phyloP scores from a whole-genome alignment of 64 coral and sea anemone species.

The Montipora foliosa region DNA sequence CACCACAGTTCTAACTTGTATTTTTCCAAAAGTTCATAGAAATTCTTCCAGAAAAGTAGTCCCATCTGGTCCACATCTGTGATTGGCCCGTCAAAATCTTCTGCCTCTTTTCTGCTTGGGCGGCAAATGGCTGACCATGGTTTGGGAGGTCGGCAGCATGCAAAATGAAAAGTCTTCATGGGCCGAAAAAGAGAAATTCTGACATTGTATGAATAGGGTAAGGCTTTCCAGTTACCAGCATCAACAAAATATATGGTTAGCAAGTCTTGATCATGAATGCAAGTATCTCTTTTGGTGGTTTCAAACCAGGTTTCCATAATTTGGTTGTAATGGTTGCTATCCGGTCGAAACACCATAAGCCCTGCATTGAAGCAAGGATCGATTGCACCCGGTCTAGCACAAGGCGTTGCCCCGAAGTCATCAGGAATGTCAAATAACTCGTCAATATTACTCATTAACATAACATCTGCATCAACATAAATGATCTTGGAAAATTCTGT shows the following conservation, averaged over 20 bases:
- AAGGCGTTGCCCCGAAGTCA: conserved; percentile 78
- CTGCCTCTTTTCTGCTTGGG: conserved; percentile 80
- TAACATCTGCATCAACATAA: conserved; percentile 59
- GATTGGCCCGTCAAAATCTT: conserved; percentile 58
- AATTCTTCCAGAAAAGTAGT: conserved; percentile 82
- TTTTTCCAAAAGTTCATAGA: conserved; percentile 71
- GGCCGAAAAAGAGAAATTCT: conserved; percentile 71
- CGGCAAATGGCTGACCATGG: conserved; percentile 74
- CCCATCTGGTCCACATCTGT: conserved; percentile 44
- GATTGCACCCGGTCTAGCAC: conserved; percentile 70
- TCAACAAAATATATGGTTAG: conserved; percentile 65
- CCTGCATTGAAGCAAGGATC: conserved; percentile 95
- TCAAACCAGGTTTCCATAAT: conserved; percentile 73
- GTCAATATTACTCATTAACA: conserved; percentile 85
- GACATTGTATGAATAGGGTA: conserved; percentile 90
- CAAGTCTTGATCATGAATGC: conserved; percentile 77
- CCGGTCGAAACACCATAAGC: conserved; percentile 81
- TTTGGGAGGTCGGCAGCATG: conserved; percentile 82
- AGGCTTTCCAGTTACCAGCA: conserved; percentile 37
- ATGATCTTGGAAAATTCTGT: conserved; percentile 87
- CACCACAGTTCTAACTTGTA: conserved; percentile 84
- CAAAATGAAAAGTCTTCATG: conserved; percentile 94
- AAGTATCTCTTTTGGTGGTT: conserved; percentile 55
- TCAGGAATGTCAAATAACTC: conserved; percentile 70
- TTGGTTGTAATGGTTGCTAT: conserved; percentile 42